These are phyloP conservation scores for Aspiorhynchus laticeps DNA, from an alignment of 2,113 vertebrate genomes.

Conservation along the genomic window DNA sequence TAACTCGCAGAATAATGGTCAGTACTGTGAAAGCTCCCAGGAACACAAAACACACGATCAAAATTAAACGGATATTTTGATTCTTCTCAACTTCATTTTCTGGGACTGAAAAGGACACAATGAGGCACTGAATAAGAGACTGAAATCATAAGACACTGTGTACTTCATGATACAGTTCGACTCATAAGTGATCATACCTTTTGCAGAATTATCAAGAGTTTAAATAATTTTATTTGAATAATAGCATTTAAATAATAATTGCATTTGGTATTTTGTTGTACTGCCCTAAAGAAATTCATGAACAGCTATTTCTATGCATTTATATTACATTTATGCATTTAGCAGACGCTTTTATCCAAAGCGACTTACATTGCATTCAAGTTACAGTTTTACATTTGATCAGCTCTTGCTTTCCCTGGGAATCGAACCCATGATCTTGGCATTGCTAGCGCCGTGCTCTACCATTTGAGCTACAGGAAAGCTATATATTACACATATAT, in stretches of 20 bases:
- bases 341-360: too few relatives aligned
- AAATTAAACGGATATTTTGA: slow-evolving; percentile 48
- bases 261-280: not conserved
- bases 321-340: too few relatives aligned
- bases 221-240: not conserved
- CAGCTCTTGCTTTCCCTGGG: too few relatives aligned
- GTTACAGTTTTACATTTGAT: too few relatives aligned
- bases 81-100: slow-evolving; percentile 35
- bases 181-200: not conserved
- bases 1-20: slow-evolving; percentile 55
- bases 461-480: too few relatives aligned
- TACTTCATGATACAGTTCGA: not conserved
- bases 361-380: too few relatives aligned
- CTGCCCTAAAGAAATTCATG: not conserved
- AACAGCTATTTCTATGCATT: not conserved
- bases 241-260: not conserved
- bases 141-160: not conserved
- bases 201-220: not conserved
- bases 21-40: slow-evolving; percentile 50
- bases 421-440: too few relatives aligned
- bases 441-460: too few relatives aligned
- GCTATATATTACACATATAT: not conserved
- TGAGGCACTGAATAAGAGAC: not conserved
- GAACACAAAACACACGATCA: slow-evolving; percentile 55
- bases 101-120: slow-evolving; percentile 51